These are phyloP conservation scores for Echinometra lucunter DNA, from an alignment of 53 echinoderm and acorn worm genomes.

Conservation along the genomic window DNA sequence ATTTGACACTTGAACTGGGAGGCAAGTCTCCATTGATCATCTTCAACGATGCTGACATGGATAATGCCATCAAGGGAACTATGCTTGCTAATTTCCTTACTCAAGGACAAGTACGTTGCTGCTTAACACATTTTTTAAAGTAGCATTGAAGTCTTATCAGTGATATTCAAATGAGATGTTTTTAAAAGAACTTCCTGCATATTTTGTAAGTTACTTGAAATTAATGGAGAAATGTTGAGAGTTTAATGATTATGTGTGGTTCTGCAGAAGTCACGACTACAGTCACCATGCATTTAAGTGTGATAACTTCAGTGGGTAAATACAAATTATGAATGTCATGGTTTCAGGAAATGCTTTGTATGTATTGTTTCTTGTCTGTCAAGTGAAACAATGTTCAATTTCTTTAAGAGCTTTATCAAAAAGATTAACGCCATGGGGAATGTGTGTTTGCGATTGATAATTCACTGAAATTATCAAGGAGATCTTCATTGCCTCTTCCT, in stretches of 20 bases:
- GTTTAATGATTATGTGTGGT: no score
- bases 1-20: slow-evolving; percentile 72
- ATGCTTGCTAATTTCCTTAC: slow-evolving; percentile 95
- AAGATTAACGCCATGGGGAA: background rate
- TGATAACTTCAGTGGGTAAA: no score
- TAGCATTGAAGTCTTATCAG: background rate
- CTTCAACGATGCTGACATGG: slow-evolving; percentile 68
- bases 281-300: no score
- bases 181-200: background rate
- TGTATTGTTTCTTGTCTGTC: no score
- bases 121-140: background rate
- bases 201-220: no score
- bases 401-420: slow-evolving; percentile 64
- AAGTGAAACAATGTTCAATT: slow-evolving; percentile 80
- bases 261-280: no score
- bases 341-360: no score
- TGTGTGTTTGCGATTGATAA: background rate
- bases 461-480: background rate
- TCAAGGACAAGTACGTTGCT: slow-evolving; percentile 87
- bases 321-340: no score
- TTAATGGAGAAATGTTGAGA: no score
- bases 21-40: slow-evolving; percentile 72
- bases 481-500: background rate
- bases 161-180: no score
- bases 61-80: slow-evolving; percentile 67